Percentiles rank a stretch among this genome's conserved stretches.
These are phyloP conservation scores for Pristis pectinata DNA, from an alignment of 2,797 vertebrate species.

Conservation along the genomic window DNA sequence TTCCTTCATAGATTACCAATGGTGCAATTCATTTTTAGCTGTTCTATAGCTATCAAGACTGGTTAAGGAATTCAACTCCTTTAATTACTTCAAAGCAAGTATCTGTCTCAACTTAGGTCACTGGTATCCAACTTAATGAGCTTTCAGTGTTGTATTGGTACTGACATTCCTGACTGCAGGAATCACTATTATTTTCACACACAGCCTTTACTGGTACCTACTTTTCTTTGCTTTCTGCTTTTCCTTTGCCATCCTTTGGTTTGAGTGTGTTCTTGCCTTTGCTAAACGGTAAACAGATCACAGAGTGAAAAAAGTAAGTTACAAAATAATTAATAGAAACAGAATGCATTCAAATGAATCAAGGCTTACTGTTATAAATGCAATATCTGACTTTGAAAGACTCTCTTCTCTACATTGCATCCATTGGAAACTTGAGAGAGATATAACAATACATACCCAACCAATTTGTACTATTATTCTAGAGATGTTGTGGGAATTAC, in stretches of 20 bases:
- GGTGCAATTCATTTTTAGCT: neutral
- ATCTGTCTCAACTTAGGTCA: neutral
- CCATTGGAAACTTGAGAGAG: neutral
- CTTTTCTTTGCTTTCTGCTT: slow-evolving; percentile 57
- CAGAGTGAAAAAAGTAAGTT: neutral
- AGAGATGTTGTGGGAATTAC: neutral
- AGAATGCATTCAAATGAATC: neutral
- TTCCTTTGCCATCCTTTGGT: slow-evolving; percentile 47
- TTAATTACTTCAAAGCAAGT: neutral
- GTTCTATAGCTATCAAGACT: neutral
- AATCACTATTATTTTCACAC: neutral
- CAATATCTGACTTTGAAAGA: slow-evolving; percentile 4
- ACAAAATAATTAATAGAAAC: slow-evolving; percentile 13
- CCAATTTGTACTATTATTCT: neutral
- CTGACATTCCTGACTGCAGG: neutral
- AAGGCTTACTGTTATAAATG: neutral
- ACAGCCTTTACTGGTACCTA: slow-evolving; percentile 48
- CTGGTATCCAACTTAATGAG: neutral
- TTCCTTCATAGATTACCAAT: neutral
- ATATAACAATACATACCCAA: neutral
- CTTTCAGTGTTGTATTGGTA: neutral
- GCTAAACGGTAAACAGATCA: slow-evolving; percentile 46
- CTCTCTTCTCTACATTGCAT: neutral
- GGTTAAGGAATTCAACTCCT: neutral
- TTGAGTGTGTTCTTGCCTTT: slow-evolving; percentile 56